Conservation (phyloP, 1,140 invertebrate genomes). For the Bombus sibiricus region DNA sequence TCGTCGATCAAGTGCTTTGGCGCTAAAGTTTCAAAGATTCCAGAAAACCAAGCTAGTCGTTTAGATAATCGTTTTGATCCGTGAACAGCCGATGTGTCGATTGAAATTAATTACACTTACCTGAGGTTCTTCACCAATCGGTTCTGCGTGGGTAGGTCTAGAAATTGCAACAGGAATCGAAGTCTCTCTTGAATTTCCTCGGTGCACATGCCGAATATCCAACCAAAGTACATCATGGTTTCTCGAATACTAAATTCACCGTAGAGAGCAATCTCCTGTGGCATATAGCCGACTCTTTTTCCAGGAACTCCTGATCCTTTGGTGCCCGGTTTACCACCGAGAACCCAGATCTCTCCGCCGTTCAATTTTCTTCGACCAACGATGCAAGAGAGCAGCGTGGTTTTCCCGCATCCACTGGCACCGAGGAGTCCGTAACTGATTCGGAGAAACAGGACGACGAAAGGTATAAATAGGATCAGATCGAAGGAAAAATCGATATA, state of each 20-base stretch:
- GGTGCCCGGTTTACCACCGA: conserved; percentile 92
- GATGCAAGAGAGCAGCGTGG: conserved; percentile 93
- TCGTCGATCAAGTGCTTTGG: too few relatives aligned
- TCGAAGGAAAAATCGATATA: too few relatives aligned
- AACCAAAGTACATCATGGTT: conserved; percentile 98
- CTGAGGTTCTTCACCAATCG: conserved; percentile 94
- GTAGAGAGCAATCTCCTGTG: conserved; percentile 96
- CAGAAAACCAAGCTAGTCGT: background rate
- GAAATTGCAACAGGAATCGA: conserved; percentile 94
- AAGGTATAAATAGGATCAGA: too few relatives aligned
- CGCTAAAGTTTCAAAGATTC: background rate
- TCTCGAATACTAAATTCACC: conserved; percentile 97
- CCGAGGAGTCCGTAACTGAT: conserved; percentile 93
- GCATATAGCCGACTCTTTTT: conserved; percentile 92
- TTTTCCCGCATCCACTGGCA: conserved; percentile 93
- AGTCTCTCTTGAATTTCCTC: conserved; percentile 91
- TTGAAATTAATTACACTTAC: conserved; percentile 76
- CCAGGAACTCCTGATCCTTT: conserved; percentile 93
- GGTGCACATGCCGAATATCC: conserved; percentile 95
- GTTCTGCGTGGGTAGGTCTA: conserved; percentile 93
- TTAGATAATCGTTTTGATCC: too few relatives aligned
- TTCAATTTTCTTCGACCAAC: conserved; percentile 92
- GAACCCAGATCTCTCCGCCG: conserved; percentile 92
- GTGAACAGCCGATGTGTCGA: too few relatives aligned
- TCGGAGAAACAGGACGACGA: background rate